Base-by-base conservation (phyloP, 2,888 invertebrate genomes). In the Tetranychus piercei region DNA sequence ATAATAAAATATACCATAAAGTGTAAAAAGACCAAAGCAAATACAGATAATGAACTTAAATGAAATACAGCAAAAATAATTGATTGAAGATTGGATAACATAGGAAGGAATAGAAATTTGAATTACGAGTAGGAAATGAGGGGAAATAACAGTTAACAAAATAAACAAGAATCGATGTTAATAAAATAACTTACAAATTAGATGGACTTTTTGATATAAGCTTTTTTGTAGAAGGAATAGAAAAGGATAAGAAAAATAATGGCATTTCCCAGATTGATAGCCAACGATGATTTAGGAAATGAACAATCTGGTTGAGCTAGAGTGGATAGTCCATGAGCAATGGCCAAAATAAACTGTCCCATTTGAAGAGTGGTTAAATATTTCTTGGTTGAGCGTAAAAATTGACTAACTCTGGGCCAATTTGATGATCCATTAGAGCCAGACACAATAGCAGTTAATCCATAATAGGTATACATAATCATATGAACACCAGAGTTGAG, bases 301-400 rank as follows among this genome's bases (percentile, higher is more conserved):
- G 55, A 43, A 67, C 75, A 75, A 44, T 75, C 73, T 11, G 44
- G 72, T 8, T 73, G 8, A 20, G 72, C 71, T 18, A 75, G n/a
- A 5, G n/a, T n/a, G n/a, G n/a, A 44, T 64, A 75, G 15, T 18
- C 70, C 73, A 20, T 71, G 44, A 18, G 64, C 64, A 20, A 79
- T 78, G 34, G 78, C 77, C 11, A 76, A 44, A 1, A 78, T 73
- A 74, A 79, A 79, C 67, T 79, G 79, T 4, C 75, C 71, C 64
- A 79, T 77, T 71, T 79, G 79, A 8, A 78, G 69, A 34, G 73
- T 76, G 44, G 79, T 79, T 72, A 79, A 75, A 75, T 79, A 78
- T 73, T 77, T 77, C 75, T 79, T 79, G 78, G 22, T 23, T 78
- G 79, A 78, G 78, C 79, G 78, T 11, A 79, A 74, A 74, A 76